A percentile compares a stretch with the other conserved stretches of the same genome.
Conservation (phyloP, 2,888 invertebrate species). For the Trissolcus brochymenae region DNA sequence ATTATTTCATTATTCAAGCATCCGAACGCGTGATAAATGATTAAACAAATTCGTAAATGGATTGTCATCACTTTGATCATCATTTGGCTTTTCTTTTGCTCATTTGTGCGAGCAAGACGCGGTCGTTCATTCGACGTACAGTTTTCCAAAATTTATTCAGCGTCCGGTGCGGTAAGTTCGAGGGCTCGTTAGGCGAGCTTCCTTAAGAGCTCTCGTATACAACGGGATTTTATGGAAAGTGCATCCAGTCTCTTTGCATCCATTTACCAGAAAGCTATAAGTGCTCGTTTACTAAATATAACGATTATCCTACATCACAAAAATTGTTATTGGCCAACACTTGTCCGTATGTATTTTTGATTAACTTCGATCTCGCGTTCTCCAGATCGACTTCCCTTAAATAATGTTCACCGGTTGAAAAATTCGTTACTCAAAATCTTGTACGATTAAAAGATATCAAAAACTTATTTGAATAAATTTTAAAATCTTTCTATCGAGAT, state of each 20-base stretch:
- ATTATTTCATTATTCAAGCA: background rate
- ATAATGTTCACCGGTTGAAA: too few relatives aligned
- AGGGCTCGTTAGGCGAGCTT: constrained; percentile 71
- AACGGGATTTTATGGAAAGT: constrained; percentile 76
- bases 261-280: constrained; percentile 66
- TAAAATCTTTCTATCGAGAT: too few relatives aligned
- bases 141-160: constrained; percentile 59
- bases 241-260: constrained; percentile 72
- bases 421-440: too few relatives aligned
- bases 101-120: constrained; percentile 13
- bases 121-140: constrained; percentile 49
- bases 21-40: background rate
- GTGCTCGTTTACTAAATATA: constrained; percentile 65
- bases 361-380: constrained; percentile 21
- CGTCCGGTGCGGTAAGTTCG: constrained; percentile 62
- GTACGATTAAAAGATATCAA: too few relatives aligned
- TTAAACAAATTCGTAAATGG: background rate
- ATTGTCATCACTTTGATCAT: background rate
- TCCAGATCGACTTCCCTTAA: too few relatives aligned
- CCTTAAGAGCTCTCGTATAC: constrained; percentile 76
- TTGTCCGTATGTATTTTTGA: constrained; percentile 60
- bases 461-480: too few relatives aligned
- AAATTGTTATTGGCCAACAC: constrained; percentile 53
- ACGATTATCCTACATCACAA: constrained; percentile 68
- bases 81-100: background rate